Evolutionary conservation across 2,797 vertebrate species (phyloP).

Genomic region (Thaleichthys pacificus): DNA sequence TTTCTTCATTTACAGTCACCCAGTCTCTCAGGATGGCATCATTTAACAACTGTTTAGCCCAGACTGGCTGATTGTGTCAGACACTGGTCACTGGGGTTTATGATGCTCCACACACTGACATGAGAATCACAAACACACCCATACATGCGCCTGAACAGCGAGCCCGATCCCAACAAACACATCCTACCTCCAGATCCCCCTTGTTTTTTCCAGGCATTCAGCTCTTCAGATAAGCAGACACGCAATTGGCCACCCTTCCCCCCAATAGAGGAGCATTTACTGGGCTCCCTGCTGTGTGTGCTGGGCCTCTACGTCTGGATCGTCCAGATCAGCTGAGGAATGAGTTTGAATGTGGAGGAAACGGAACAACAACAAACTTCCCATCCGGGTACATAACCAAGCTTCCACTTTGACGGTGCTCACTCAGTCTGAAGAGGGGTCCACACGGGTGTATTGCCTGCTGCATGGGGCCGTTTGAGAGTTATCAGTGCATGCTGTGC

Average conservation of each 20-base stretch:
- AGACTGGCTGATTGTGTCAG: neutral
- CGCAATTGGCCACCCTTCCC: constrained; percentile 20
- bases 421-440: too few relatives aligned
- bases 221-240: constrained; percentile 21
- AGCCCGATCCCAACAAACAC: neutral
- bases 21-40: too few relatives aligned
- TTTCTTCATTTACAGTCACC: too few relatives aligned
- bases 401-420: neutral
- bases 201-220: neutral
- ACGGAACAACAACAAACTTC: neutral
- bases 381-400: neutral
- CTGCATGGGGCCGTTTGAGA: neutral
- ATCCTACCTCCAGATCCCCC: neutral
- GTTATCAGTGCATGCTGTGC: neutral
- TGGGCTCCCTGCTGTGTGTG: constrained; percentile 66
- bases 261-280: constrained; percentile 45
- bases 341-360: neutral
- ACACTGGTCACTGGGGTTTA: neutral
- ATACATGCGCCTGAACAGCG: neutral
- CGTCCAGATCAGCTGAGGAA: constrained; percentile 31
- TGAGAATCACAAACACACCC: neutral
- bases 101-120: neutral
- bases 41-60: neutral
- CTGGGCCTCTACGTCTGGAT: constrained; percentile 64
- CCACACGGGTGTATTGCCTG: too few relatives aligned